Base-by-base conservation (phyloP, 2,113 vertebrate species). In the Nothocercus julius region DNA sequence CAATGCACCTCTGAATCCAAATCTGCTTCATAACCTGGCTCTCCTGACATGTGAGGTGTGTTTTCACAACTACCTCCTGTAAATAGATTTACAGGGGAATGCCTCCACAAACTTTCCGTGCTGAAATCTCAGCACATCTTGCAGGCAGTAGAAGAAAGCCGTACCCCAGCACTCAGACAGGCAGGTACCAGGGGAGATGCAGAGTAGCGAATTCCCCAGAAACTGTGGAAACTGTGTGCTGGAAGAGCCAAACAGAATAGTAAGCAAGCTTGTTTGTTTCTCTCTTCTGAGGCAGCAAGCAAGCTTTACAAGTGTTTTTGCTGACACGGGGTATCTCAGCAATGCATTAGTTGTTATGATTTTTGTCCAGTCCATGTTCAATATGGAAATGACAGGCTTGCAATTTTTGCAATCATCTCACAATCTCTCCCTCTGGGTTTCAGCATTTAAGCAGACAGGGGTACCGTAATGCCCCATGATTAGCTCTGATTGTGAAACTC, bases 401-500 rank as follows among this genome's bases (percentile, higher is more conserved):
- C 88, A 89, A 89, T 96, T 97, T 96, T 88, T 92, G 96, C 95
- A 97, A 97, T 97, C 96, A 97, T 95, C 93, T 94, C 96, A 93
- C 87, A 96, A 83, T 95, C 96, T 88, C 3, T 82, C 76, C 68
- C 72, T 94, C 92, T 62, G 63, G 83, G 96, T 97, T 81, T 97
- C 94, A 89, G 94, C 85, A 95, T 96, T 97, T 97, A 96, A 94
- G 90, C 85, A 94, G 92, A 89, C 87, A 81, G 96, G 93, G 68
- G 67, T 53, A 69, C 75, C 2, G 82, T 89, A 97, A 97, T 93
- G 89, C 67, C 87, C 78, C 61, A 21, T 95, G 96, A 96, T 97
- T 97, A 95, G 91, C 93, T 96, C 92, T 96, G 96, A 98, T 94
- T 97, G 96, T 97, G 92, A 97, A 97, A 96, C 85, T 79, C 78